A percentile compares a stretch with the other conserved stretches of the same genome.
These are phyloP conservation scores for Onychomys leucogaster DNA, from an alignment of 2,797 vertebrate genomes.

Conservation along the genomic window DNA sequence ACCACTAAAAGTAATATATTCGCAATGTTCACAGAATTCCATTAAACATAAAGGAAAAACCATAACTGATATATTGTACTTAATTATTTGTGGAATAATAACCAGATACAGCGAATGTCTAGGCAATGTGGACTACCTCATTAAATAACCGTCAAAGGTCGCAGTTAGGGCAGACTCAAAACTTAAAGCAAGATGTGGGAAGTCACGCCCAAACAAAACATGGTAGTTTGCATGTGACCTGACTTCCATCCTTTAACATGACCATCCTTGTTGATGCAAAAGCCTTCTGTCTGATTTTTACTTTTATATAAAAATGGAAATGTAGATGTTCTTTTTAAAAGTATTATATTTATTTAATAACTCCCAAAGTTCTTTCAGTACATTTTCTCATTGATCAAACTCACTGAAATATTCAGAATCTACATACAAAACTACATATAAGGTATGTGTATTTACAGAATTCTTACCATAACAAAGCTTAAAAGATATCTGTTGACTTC, in stretches of 20 bases:
- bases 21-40: constrained; percentile 78
- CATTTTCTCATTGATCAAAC: constrained; percentile 57
- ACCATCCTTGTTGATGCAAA: constrained; percentile 57
- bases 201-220: constrained; percentile 71
- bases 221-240: constrained; percentile 69
- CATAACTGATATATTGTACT: constrained; percentile 78
- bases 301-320: constrained; percentile 66
- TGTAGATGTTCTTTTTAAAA: constrained; percentile 25
- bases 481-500: constrained; percentile 45
- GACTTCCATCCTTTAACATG: constrained; percentile 64
- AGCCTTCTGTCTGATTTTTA: constrained; percentile 70
- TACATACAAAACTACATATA: constrained; percentile 40
- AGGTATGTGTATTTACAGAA: constrained; percentile 17
- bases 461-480: constrained; percentile 50
- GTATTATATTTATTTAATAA: constrained; percentile 65
- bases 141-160: constrained; percentile 78
- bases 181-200: constrained; percentile 73
- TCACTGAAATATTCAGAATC: constrained; percentile 63
- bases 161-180: constrained; percentile 76
- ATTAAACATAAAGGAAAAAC: constrained; percentile 82
- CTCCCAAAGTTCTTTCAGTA: constrained; percentile 54
- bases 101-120: constrained; percentile 77
- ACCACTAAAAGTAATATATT: constrained; percentile 82
- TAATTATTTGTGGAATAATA: constrained; percentile 83
- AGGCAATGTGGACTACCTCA: constrained; percentile 88